phyloP scores from a whole-genome alignment of 2,113 vertebrate genomes.

The Zosterops borbonicus region DNA sequence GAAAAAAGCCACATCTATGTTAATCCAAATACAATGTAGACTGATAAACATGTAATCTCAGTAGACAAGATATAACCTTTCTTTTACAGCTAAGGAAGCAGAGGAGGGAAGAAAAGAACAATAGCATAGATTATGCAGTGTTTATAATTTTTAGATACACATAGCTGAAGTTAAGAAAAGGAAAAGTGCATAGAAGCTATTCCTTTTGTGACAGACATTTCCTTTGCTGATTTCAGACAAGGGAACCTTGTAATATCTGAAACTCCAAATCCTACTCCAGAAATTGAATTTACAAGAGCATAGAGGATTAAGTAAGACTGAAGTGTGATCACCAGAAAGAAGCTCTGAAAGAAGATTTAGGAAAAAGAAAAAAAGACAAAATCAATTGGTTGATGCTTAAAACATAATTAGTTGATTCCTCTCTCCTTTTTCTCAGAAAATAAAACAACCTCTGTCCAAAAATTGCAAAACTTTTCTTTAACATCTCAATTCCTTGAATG shows the following conservation, averaged over 20 bases:
- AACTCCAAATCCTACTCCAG: not conserved
- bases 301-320: not conserved
- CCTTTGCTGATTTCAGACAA: not conserved
- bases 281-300: not conserved
- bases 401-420: not conserved
- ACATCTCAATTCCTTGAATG: not conserved
- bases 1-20: not conserved
- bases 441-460: not conserved
- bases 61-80: not conserved
- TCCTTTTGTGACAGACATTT: not conserved
- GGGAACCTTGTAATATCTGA: not conserved
- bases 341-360: not conserved
- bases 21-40: not conserved
- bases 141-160: not conserved
- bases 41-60: not conserved
- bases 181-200: not conserved
- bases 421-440: not conserved
- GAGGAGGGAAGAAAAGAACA: not conserved
- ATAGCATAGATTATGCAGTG: not conserved
- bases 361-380: not conserved
- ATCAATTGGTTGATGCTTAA: not conserved
- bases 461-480: not conserved
- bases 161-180: not conserved
- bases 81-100: not conserved
- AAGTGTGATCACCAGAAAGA: not conserved